Evolutionary conservation across 2,888 invertebrate species (phyloP).

Genomic region (Sphaeridia pumilis): DNA sequence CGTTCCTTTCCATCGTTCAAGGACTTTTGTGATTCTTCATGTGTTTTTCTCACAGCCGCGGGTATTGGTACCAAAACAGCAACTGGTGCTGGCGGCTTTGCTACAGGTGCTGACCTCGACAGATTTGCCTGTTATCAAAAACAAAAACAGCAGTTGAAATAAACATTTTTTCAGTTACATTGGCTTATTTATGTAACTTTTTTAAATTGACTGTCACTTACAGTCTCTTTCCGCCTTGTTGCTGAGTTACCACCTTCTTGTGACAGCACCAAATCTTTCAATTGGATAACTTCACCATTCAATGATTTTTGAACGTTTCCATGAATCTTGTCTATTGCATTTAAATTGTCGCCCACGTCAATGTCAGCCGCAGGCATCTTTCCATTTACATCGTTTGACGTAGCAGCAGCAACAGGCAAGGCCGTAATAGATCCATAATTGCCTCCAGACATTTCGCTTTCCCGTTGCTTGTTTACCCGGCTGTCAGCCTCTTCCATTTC

Average conservation of each 20-base stretch:
- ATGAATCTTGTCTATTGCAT: slow-evolving; percentile 2
- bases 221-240: no score
- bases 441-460: background rate
- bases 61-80: no score
- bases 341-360: no score
- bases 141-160: no score
- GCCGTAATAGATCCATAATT: background rate
- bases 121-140: no score
- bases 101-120: no score
- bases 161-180: no score
- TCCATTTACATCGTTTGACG: background rate
- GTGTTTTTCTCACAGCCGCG: background rate
- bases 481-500: background rate
- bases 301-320: slow-evolving; percentile 4
- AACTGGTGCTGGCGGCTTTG: no score
- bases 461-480: background rate
- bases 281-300: background rate
- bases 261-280: background rate
- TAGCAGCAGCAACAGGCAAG: no score
- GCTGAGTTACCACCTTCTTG: no score
- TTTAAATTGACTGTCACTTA: no score
- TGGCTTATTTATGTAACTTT: no score
- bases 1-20: background rate
- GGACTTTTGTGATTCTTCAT: background rate
- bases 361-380: background rate